Evolutionary conservation across 2,797 vertebrate species (phyloP).

Genomic region (Nannoperca obscura): DNA sequence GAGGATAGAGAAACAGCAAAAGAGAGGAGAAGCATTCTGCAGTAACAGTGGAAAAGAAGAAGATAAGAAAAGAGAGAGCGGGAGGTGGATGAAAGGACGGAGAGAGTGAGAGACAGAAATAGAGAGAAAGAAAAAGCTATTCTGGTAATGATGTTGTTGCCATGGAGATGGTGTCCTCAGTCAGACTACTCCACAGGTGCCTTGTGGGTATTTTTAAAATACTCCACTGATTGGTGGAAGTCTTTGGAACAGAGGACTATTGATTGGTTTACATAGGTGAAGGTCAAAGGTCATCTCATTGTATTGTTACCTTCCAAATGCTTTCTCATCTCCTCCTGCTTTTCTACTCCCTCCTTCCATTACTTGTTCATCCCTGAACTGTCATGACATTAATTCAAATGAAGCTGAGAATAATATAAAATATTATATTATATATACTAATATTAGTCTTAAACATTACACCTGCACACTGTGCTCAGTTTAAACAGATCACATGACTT

Average conservation of each 20-base stretch:
- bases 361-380: background rate
- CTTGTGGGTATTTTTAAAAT: slow-evolving; percentile 70
- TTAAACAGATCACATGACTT: background rate
- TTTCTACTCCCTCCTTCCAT: background rate
- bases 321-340: background rate
- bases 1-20: background rate
- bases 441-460: background rate
- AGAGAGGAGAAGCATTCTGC: slow-evolving; percentile 18
- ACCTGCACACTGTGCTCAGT: background rate
- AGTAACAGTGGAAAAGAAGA: slow-evolving; percentile 22
- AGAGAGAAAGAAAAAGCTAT: slow-evolving; percentile 68
- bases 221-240: slow-evolving; percentile 54
- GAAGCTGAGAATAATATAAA: background rate
- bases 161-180: slow-evolving; percentile 70
- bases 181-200: slow-evolving; percentile 73
- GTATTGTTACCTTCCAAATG: slow-evolving; percentile 5
- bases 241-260: slow-evolving; percentile 21
- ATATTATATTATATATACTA: too few relatives aligned
- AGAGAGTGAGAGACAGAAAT: slow-evolving; percentile 61
- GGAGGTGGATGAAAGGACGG: slow-evolving; percentile 45
- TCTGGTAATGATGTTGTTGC: slow-evolving; percentile 78
- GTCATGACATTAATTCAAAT: background rate
- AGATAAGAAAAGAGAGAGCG: slow-evolving; percentile 20
- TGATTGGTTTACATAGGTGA: slow-evolving; percentile 48
- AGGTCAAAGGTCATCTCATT: slow-evolving; percentile 58